Conservation (phyloP, 2,888 invertebrate genomes). For the Ochropleura leucogaster region DNA sequence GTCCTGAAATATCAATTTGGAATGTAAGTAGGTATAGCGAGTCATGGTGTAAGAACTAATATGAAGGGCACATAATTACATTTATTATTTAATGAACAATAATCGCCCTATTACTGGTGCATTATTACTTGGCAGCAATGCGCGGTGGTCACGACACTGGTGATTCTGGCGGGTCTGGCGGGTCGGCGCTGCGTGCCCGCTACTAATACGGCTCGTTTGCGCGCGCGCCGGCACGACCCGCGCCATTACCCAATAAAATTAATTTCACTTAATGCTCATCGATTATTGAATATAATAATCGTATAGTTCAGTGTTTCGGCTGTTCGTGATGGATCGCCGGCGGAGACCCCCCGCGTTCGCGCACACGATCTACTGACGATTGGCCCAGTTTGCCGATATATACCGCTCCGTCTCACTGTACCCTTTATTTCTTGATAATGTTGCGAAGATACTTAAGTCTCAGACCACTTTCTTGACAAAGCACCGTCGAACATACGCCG, state of each 20-base stretch:
- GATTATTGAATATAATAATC: constrained; percentile 88
- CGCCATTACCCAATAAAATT: constrained; percentile 89
- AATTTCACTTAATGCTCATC: constrained; percentile 90
- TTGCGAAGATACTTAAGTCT: constrained; percentile 1
- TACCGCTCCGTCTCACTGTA: constrained; percentile 19
- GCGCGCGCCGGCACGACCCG: constrained; percentile 86
- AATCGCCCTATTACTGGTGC: constrained; percentile 78
- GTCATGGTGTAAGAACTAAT: background rate
- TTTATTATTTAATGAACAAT: constrained; percentile 70
- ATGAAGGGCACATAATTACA: constrained; percentile 30
- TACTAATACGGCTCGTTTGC: constrained; percentile 83
- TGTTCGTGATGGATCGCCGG: constrained; percentile 84
- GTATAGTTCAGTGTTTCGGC: constrained; percentile 84
- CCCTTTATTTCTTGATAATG: constrained; percentile 26
- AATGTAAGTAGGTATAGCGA: background rate
- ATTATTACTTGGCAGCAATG: constrained; percentile 76
- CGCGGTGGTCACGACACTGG: constrained; percentile 72
- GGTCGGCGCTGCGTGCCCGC: constrained; percentile 65
- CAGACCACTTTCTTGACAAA: background rate
- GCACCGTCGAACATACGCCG: too few relatives aligned
- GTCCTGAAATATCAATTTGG: background rate
- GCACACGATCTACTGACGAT: constrained; percentile 80
- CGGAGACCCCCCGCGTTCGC: constrained; percentile 84
- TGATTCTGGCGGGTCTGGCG: constrained; percentile 34
- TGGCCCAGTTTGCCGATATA: constrained; percentile 50